phyloP scores from a whole-genome alignment of 2,113 vertebrate genomes.

The human region DNA sequence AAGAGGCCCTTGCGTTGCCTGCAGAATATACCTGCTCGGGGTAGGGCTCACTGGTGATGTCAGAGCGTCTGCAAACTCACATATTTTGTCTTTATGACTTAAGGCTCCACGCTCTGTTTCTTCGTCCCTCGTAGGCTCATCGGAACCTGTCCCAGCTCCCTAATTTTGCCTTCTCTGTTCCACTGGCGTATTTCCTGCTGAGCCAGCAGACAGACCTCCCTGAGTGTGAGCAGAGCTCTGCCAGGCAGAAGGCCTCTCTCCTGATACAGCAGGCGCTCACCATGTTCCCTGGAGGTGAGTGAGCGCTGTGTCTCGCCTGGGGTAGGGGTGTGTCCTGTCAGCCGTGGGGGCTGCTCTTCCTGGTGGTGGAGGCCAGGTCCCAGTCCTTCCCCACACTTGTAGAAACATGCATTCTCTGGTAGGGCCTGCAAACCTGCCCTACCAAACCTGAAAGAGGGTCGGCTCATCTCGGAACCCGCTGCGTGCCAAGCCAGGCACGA shows the following conservation, averaged over 20 bases:
- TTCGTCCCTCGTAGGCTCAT: constrained; percentile 86
- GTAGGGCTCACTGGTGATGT: not conserved
- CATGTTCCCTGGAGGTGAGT: constrained; percentile 97
- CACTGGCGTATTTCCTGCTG: constrained; percentile 91
- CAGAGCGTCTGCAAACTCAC: not conserved
- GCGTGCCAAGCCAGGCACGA: accelerated
- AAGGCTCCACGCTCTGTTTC: not conserved
- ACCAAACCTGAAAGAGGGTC: not conserved
- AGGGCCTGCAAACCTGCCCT: not conserved
- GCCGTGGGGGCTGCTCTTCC: not conserved
- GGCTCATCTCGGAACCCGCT: not conserved
- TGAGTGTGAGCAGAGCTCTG: constrained; percentile 83
- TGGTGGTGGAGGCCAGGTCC: not conserved
- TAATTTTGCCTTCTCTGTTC: constrained; percentile 96
- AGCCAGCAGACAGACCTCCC: constrained; percentile 92
- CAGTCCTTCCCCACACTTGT: not conserved
- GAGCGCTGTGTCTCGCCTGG: not conserved
- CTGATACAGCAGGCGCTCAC: constrained; percentile 90
- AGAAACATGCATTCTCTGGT: not conserved
- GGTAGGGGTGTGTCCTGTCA: not conserved
- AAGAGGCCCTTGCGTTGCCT: no score
- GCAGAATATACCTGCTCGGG: accelerated
- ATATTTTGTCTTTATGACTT: not conserved
- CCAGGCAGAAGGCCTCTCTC: constrained; percentile 83
- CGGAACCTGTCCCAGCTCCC: constrained; percentile 97